Base-by-base conservation (phyloP, 1,140 invertebrate genomes). In the Drosophila nannoptera region DNA sequence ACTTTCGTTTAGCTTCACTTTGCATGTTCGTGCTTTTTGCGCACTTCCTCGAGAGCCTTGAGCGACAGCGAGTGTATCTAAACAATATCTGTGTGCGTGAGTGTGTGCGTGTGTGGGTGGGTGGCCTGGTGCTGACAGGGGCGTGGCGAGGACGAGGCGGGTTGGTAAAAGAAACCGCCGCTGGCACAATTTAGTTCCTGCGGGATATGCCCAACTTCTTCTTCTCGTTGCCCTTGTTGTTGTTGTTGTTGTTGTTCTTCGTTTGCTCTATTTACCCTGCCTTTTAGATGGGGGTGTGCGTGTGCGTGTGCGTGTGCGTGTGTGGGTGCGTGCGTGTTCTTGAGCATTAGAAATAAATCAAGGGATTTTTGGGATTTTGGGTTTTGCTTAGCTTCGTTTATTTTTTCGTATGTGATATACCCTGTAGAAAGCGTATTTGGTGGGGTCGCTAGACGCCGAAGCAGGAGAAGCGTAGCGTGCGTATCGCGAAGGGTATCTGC, bases 1-100 rank as follows among this genome's bases (percentile, higher is more conserved):
- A 84, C 81, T 84, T 84, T 84, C 81, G 81, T 84, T 84, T 86
- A 86, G 81, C 82, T 87, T 82, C 58, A 77, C 82, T 84, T 84
- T 84, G 81, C 81, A 84, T 84, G 81, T 68, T 73, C 64, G 67
- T 71, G 73, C 73, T 65, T 73, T 84, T 73, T 77, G 52, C 48
- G 55, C 60, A 83, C 68, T 86, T 86, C 61, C 82, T 86, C 77
- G 67, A 80, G 76, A 65, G 73, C 56, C 56, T 56, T 56, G 54
- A 55, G 32, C 55, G 50, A 22, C 64, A 22, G 32, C 55, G 31
- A 56, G 40, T 45, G 54, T 45, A 56, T 59, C 55, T 43, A 48
- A 67, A 56, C 40, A 56, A 56, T 33, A 56, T 56, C 40, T 45
- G 29, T 8, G 11, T 4, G 32, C n/a, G 12, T 52, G 12, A 0